A percentile compares a stretch with the other conserved stretches of the same genome.
Conservation (phyloP, 2,888 invertebrate species). For the Xylota sylvarum region DNA sequence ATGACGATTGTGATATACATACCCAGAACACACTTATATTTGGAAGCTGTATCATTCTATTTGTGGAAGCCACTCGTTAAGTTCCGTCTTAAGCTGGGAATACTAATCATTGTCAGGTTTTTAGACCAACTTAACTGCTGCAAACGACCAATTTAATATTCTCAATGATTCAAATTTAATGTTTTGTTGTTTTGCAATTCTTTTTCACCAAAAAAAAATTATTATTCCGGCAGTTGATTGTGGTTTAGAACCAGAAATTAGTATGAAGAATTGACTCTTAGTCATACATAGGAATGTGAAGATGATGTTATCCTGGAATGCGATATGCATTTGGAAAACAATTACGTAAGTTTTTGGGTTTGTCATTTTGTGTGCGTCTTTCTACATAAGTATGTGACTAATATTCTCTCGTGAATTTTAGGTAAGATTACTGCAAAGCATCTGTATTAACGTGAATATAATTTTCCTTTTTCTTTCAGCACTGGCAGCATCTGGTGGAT, state of each 20-base stretch:
- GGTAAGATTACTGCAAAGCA: constrained; percentile 65
- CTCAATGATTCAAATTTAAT: not conserved
- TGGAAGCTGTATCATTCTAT: constrained; percentile 23
- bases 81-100: constrained; percentile 10
- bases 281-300: not conserved
- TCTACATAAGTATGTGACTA: constrained; percentile 38
- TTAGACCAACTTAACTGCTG: not conserved
- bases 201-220: not conserved
- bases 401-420: constrained; percentile 53
- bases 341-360: constrained; percentile 16
- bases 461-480: constrained; percentile 65
- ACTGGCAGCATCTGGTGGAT: constrained; percentile 82
- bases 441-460: constrained; percentile 71
- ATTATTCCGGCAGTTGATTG: constrained; percentile 26
- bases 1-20: not conserved
- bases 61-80: not conserved
- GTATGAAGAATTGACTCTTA: not conserved
- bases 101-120: constrained; percentile 7
- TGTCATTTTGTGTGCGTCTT: not conserved
- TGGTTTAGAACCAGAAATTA: constrained; percentile 1
- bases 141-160: not conserved
- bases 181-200: constrained; percentile 7
- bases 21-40: not conserved
- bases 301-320: constrained; percentile 1
- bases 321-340: not conserved